Conservation (phyloP, 2,888 invertebrate genomes). For the Nemurella pictetii region DNA sequence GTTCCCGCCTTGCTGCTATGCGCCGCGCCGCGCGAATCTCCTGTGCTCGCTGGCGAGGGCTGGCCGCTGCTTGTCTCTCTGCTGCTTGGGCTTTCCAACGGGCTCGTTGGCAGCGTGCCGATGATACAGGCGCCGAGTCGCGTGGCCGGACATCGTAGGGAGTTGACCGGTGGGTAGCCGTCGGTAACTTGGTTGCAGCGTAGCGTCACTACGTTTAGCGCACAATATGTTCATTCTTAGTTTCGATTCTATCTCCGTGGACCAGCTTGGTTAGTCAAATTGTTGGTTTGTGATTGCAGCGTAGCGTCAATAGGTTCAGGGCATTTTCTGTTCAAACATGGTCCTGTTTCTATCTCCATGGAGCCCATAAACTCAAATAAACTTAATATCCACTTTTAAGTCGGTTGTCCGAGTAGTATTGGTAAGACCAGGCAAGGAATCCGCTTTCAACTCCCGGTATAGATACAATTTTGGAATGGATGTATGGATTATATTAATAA, state of each 20-base stretch:
- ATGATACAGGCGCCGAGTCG: slow-evolving; percentile 90
- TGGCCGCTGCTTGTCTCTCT: slow-evolving; percentile 69
- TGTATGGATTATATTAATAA: too few relatives aligned
- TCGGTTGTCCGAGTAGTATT: too few relatives aligned
- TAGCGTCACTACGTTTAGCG: not conserved
- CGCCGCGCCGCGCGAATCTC: slow-evolving; percentile 74
- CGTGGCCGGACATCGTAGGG: slow-evolving; percentile 82
- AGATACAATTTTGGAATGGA: too few relatives aligned
- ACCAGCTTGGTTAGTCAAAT: too few relatives aligned
- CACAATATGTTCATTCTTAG: not conserved
- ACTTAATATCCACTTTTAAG: too few relatives aligned
- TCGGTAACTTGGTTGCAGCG: not conserved
- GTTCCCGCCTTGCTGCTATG: slow-evolving; percentile 83
- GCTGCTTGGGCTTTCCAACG: slow-evolving; percentile 80
- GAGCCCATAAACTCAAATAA: too few relatives aligned
- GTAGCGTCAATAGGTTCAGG: too few relatives aligned
- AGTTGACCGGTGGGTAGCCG: slow-evolving; percentile 72
- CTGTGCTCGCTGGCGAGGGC: slow-evolving; percentile 68
- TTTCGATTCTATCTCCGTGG: too few relatives aligned
- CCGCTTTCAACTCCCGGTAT: too few relatives aligned
- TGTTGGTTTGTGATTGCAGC: too few relatives aligned
- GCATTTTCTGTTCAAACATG: not conserved
- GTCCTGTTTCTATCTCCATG: too few relatives aligned
- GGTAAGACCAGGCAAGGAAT: too few relatives aligned
- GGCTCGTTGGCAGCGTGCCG: slow-evolving; percentile 86